Conservation (phyloP, 2,888 invertebrate species). For the Ceratothoa steindachneri region DNA sequence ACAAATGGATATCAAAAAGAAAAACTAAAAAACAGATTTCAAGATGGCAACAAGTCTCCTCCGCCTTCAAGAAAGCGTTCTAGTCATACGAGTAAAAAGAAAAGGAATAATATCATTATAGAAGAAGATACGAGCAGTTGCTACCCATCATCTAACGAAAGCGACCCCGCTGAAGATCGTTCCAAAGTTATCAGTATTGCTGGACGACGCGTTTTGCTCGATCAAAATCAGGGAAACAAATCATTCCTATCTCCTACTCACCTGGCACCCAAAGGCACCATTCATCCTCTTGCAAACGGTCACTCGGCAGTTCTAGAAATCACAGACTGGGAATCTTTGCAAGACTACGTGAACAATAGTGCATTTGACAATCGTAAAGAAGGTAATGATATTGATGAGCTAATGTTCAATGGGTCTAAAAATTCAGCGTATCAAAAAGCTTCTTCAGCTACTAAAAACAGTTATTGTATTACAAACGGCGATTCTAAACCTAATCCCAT, state of each 20-base stretch:
- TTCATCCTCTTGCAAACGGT: background rate
- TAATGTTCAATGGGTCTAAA: background rate
- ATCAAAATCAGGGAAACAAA: background rate
- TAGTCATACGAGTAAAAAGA: conserved; percentile 2
- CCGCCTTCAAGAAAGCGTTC: background rate
- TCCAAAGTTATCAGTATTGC: conserved; percentile 32
- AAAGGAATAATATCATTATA: background rate
- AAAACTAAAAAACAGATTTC: background rate
- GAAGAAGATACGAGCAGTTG: background rate
- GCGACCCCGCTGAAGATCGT: background rate
- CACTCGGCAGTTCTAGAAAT: background rate
- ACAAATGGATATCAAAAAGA: background rate
- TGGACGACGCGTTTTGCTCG: conserved; percentile 31
- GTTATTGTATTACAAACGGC: background rate
- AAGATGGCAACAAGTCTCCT: background rate
- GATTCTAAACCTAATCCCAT: background rate
- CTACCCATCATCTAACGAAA: background rate
- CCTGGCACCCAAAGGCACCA: background rate
- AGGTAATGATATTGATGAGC: background rate
- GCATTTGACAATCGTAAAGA: background rate
- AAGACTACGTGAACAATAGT: background rate
- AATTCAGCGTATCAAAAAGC: background rate
- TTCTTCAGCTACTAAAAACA: background rate
- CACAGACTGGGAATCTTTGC: background rate
- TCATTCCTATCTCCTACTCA: conserved; percentile 15